Conservation (phyloP, 2,113 vertebrate species). For the Xenotilapia longispinis region DNA sequence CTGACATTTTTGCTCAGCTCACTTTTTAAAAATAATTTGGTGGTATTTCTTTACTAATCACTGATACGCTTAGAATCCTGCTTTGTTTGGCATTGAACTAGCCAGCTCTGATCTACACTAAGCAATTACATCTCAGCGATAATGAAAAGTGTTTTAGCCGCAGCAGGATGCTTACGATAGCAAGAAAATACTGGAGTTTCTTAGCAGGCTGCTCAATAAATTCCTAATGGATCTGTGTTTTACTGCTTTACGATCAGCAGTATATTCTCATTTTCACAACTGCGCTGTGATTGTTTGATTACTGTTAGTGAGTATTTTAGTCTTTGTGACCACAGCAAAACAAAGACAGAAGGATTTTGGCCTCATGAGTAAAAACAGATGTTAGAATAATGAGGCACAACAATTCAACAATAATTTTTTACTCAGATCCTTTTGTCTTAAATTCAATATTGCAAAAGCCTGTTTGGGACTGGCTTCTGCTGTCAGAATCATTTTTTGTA, state of each 20-base stretch:
- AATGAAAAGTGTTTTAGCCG: neutral
- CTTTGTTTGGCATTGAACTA: neutral
- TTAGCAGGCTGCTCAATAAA: neutral
- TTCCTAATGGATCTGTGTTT: constrained; percentile 14
- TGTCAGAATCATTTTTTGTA: neutral
- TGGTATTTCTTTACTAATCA: neutral
- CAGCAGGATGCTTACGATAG: neutral
- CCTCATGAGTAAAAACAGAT: neutral
- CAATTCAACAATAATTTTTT: neutral
- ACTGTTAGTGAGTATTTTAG: neutral
- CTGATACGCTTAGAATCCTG: neutral
- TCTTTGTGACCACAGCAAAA: neutral
- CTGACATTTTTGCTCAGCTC: neutral
- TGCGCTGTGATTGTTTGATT: neutral
- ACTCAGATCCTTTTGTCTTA: neutral
- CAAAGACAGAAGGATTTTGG: constrained; percentile 29
- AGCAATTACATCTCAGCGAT: constrained; percentile 5
- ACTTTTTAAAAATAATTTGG: neutral
- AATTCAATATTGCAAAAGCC: neutral
- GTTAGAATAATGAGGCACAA: neutral
- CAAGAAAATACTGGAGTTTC: neutral
- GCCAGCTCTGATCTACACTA: neutral
- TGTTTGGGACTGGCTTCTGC: neutral
- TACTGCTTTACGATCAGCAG: neutral
- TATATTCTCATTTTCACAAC: neutral